Evolutionary conservation across 92 coral and sea anemone species (phyloP).

Genomic region (Montipora capitata): DNA sequence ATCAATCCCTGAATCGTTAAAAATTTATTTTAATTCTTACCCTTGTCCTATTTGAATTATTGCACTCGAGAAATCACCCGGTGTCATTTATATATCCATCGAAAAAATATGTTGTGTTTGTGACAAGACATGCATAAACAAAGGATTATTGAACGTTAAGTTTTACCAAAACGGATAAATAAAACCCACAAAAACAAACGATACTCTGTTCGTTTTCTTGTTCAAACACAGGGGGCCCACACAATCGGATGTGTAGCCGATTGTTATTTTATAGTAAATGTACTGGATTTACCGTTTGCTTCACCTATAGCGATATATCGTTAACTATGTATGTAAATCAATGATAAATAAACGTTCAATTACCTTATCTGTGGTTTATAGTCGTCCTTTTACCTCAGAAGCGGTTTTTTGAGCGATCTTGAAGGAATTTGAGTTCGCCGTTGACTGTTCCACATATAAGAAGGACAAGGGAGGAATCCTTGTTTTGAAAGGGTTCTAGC

Average conservation of each 20-base stretch:
- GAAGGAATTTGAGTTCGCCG: not conserved
- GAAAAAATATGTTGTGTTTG: too few relatives aligned
- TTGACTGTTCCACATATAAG: not conserved
- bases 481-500: not conserved
- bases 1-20: slow-evolving; percentile 40
- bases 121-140: too few relatives aligned
- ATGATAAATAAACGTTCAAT: slow-evolving; percentile 1
- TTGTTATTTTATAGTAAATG: not conserved
- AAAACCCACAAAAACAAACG: too few relatives aligned
- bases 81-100: too few relatives aligned
- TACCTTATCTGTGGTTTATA: not conserved
- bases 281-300: not conserved
- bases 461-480: not conserved
- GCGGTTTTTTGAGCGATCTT: not conserved
- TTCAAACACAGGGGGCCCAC: not conserved
- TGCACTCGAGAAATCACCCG: too few relatives aligned
- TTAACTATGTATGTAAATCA: not conserved
- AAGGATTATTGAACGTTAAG: too few relatives aligned
- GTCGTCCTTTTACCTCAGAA: not conserved
- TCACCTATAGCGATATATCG: not conserved
- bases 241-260: not conserved
- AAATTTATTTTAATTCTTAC: slow-evolving; percentile 49
- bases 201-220: too few relatives aligned
- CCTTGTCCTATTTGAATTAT: slow-evolving; percentile 60
- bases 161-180: too few relatives aligned